Evolutionary conservation across 2,888 invertebrate species (phyloP).

Genomic region (Auanema sp.): DNA sequence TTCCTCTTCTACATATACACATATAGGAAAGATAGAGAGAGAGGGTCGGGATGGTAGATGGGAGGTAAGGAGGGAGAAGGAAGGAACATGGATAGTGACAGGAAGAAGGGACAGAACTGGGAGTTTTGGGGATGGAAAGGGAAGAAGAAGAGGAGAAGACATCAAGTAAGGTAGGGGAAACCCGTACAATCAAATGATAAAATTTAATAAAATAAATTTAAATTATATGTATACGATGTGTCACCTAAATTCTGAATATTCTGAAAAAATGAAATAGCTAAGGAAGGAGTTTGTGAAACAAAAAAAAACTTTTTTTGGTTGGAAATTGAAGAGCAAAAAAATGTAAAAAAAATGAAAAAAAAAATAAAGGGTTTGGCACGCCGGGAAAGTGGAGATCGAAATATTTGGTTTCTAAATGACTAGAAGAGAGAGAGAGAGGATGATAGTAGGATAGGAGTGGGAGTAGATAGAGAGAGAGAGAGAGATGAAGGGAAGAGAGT

Average conservation of each 20-base stretch:
- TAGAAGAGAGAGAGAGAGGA: not conserved
- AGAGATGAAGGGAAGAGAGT: not conserved
- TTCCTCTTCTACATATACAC: not conserved
- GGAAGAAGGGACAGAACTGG: too few relatives aligned
- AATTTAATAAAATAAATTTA: too few relatives aligned
- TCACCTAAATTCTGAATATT: too few relatives aligned
- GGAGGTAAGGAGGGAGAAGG: constrained; percentile 1
- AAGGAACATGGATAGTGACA: not conserved
- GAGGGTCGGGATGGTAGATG: constrained; percentile 5
- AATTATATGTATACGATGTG: too few relatives aligned
- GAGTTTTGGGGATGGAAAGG: too few relatives aligned
- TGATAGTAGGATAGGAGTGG: not conserved
- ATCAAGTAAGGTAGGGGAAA: too few relatives aligned
- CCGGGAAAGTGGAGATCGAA: constrained; percentile 6
- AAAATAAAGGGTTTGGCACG: constrained; percentile 11
- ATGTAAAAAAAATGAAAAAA: not conserved
- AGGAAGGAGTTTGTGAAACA: constrained; percentile 2
- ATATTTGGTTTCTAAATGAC: not conserved
- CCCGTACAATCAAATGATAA: too few relatives aligned
- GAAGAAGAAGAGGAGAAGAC: constrained; percentile 3
- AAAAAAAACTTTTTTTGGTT: not conserved
- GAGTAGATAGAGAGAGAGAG: constrained; percentile 1
- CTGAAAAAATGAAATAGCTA: not conserved
- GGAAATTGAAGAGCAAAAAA: not conserved
- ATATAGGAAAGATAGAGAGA: not conserved